phyloP scores from a whole-genome alignment of 2,888 invertebrate species.

The Cactoblastis cactorum region DNA sequence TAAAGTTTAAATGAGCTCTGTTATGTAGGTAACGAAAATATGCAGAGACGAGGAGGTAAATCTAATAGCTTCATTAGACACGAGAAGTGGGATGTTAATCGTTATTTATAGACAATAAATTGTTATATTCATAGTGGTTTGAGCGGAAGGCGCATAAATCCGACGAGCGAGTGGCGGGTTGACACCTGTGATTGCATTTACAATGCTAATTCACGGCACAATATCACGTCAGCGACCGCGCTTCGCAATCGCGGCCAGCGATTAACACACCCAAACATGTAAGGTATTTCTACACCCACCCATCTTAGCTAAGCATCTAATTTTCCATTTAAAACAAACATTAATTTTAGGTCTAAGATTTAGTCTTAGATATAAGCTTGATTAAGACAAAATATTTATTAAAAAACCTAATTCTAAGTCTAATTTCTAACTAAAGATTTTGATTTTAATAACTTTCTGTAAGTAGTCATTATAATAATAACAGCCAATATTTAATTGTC shows the following conservation, averaged over 20 bases:
- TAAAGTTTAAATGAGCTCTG: background rate
- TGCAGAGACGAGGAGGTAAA: slow-evolving; percentile 27
- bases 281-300: slow-evolving; percentile 7
- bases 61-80: slow-evolving; percentile 56
- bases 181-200: slow-evolving; percentile 80
- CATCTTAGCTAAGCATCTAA: background rate
- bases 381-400: too few relatives aligned
- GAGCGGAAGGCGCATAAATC: slow-evolving; percentile 74
- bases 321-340: background rate
- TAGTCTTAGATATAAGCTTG: too few relatives aligned
- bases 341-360: too few relatives aligned
- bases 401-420: too few relatives aligned
- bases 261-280: slow-evolving; percentile 22
- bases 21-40: background rate
- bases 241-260: slow-evolving; percentile 27
- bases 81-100: slow-evolving; percentile 51
- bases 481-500: background rate
- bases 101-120: slow-evolving; percentile 70
- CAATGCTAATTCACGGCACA: slow-evolving; percentile 75
- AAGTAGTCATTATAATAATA: background rate
- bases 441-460: slow-evolving; percentile 3
- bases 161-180: slow-evolving; percentile 66
- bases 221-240: slow-evolving; percentile 58
- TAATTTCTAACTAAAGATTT: too few relatives aligned
- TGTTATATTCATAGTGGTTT: slow-evolving; percentile 65